Base-by-base conservation (phyloP, 2,888 invertebrate genomes). In the Mesorhabditis spiculigera region DNA sequence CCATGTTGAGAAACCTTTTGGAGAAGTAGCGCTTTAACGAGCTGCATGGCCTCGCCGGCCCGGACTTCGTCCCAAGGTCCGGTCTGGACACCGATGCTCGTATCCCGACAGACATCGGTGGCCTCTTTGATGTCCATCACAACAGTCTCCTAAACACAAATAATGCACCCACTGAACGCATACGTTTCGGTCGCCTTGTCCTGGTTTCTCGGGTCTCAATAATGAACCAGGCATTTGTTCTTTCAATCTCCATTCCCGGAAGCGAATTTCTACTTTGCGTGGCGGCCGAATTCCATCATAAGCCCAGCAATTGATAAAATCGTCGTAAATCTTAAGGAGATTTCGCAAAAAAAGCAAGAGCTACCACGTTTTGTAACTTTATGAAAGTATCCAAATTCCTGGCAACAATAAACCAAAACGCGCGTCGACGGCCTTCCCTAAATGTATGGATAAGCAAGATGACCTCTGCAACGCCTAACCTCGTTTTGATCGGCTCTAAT, bases 321-420 rank as follows among this genome's bases (percentile, higher is more conserved):
- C 58, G n/a, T 50, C 58, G 58, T 50, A 50, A 50, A 50, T 50
- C 58, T 50, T 13, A 50, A 50, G 58, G n/a, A 50, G 58, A 50
- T 50, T 50, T 13, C 58, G 58, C n/a, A 13, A 50, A 10, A 13
- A 50, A n/a, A 10, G n/a, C 8, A 50, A n/a, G n/a, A 50, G 10
- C n/a, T 50, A 50, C 58, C n/a, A 50, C n/a, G n/a, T 50, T 50
- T 13, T 13, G n/a, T 10, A 50, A 10, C 8, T 50, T 50, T 50
- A 13, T 50, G 58, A 50, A 50, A n/a, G n/a, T n/a, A 50, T 50
- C 58, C 8, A n/a, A 13, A 13, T n/a, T 10, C 8, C 58, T 10
- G 10, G 58, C 8, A n/a, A 50, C 58, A n/a, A 50, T 50, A 50
- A 13, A 50, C 58, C 58, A 50, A 50, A 50, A 50, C 8, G 58